phyloP scores from a whole-genome alignment of 2,113 vertebrate genomes.

The Zingel zingel region DNA sequence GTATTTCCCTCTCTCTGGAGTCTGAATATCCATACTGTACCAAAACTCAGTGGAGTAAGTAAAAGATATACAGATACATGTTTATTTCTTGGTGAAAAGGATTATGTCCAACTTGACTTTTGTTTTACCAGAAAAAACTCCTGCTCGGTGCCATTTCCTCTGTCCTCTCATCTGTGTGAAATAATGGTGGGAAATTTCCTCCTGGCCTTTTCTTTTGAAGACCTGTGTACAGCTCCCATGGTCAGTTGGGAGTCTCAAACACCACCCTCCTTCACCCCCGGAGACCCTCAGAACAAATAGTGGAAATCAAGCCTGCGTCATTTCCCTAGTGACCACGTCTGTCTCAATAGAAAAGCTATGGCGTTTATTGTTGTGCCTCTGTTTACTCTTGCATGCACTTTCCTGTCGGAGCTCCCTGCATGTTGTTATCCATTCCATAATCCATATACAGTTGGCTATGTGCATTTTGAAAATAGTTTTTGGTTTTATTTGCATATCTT shows the following conservation, averaged over 20 bases:
- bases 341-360: slow-evolving; percentile 38
- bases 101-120: slow-evolving; percentile 3
- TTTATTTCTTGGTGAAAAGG: background rate
- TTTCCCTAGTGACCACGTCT: slow-evolving; percentile 67
- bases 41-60: background rate
- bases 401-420: slow-evolving; percentile 16
- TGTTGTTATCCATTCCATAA: slow-evolving; percentile 3
- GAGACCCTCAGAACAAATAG: slow-evolving; percentile 81
- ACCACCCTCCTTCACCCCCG: slow-evolving; percentile 37
- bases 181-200: slow-evolving; percentile 84
- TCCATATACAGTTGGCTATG: background rate
- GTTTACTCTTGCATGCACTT: slow-evolving; percentile 36
- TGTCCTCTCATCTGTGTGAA: slow-evolving; percentile 60
- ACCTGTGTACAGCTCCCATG: slow-evolving; percentile 61
- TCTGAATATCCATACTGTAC: background rate
- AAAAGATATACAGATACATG: slow-evolving; percentile 1
- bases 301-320: slow-evolving; percentile 73
- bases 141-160: slow-evolving; percentile 15
- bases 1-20: background rate
- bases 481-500: background rate
- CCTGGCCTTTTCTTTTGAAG: slow-evolving; percentile 62
- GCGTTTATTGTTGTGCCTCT: slow-evolving; percentile 62
- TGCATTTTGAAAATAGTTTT: background rate
- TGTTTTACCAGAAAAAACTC: background rate
- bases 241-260: slow-evolving; percentile 30